Conservation (phyloP, 1,140 invertebrate species). For the Drosophila orosa region DNA sequence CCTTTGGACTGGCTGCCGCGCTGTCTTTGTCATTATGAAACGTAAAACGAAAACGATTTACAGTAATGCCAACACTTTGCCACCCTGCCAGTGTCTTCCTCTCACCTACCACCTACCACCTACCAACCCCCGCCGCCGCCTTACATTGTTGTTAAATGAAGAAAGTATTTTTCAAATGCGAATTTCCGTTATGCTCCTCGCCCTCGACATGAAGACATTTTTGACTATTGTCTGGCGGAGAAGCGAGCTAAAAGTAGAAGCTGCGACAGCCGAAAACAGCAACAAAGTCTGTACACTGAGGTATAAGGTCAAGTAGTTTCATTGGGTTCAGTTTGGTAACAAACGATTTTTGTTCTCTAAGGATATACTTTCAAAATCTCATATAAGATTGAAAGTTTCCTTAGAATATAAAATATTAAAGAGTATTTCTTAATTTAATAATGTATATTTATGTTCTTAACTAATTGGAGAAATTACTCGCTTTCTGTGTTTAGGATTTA, state of each 20-base stretch:
- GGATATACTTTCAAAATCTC: neutral
- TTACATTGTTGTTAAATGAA: conserved; percentile 82
- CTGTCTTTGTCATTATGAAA: conserved; percentile 77
- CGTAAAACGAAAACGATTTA: conserved; percentile 82
- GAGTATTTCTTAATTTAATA: neutral
- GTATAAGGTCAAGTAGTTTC: neutral
- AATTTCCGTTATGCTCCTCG: conserved; percentile 80
- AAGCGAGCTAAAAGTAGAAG: conserved; percentile 28
- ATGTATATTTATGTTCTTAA: no score
- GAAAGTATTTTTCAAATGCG: conserved; percentile 83
- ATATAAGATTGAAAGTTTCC: neutral
- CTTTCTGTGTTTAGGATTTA: no score
- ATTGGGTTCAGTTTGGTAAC: neutral
- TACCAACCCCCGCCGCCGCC: conserved; percentile 14
- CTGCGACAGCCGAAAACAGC: conserved; percentile 61
- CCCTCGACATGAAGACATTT: conserved; percentile 80
- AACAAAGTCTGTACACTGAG: conserved; percentile 59
- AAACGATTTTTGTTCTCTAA: neutral
- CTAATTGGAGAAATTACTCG: neutral
- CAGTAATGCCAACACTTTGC: conserved; percentile 81
- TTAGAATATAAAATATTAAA: no score
- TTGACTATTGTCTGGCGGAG: conserved; percentile 76
- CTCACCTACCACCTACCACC: conserved; percentile 5
- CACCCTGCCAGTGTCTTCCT: conserved; percentile 45
- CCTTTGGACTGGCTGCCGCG: conserved; percentile 19